phyloP scores from a whole-genome alignment of 2,797 vertebrate species.

The Sebastes minor region DNA sequence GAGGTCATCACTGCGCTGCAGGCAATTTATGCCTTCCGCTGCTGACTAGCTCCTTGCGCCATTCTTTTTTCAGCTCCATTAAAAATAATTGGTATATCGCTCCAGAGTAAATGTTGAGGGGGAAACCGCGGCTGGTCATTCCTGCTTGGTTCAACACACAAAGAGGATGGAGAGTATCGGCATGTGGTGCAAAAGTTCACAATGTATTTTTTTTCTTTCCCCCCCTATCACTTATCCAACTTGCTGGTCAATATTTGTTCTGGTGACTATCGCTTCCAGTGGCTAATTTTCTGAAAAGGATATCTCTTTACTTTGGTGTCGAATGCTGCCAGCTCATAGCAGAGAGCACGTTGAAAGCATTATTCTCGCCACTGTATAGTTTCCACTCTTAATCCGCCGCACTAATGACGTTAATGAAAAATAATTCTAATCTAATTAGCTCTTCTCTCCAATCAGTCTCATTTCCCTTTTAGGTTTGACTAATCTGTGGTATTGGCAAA shows the following conservation, averaged over 20 bases:
- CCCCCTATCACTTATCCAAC: conserved; percentile 63
- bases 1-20: conserved; percentile 54
- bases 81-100: conserved; percentile 71
- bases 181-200: conserved; percentile 54
- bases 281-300: conserved; percentile 60
- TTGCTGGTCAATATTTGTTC: conserved; percentile 63
- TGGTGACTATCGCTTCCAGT: conserved; percentile 54
- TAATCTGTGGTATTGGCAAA: conserved; percentile 37
- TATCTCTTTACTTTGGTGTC: conserved; percentile 49
- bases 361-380: conserved; percentile 36
- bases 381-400: conserved; percentile 41
- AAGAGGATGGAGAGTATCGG: conserved; percentile 52
- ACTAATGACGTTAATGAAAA: conserved; percentile 65
- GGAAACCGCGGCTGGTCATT: conserved; percentile 59
- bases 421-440: conserved; percentile 59
- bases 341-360: conserved; percentile 46
- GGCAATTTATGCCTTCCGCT: conserved; percentile 54
- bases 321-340: conserved; percentile 36
- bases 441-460: conserved; percentile 55
- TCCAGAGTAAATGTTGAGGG: conserved; percentile 72
- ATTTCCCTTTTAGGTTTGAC: conserved; percentile 45
- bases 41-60: conserved; percentile 25
- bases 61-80: conserved; percentile 73
- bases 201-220: conserved; percentile 45
- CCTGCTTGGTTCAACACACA: conserved; percentile 39